These are phyloP conservation scores for Eupithecia pulchellata DNA, from an alignment of 2,888 invertebrate genomes.

Conservation along the genomic window DNA sequence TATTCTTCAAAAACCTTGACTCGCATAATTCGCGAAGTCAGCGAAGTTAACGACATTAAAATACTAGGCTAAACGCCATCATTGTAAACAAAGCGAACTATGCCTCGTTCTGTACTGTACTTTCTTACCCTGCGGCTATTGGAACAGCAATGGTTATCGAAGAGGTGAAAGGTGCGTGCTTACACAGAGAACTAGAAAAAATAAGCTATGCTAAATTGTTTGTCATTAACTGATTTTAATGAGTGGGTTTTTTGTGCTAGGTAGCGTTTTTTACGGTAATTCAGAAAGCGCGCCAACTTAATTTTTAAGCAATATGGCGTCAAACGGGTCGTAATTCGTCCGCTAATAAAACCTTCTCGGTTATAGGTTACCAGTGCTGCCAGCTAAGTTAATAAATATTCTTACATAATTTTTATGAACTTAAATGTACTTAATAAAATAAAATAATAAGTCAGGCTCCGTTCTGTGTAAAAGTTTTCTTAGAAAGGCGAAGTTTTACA, in stretches of 20 bases:
- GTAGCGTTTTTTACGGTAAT: neutral
- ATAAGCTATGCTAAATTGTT: constrained; percentile 26
- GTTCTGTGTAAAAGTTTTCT: neutral
- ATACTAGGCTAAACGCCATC: constrained; percentile 44
- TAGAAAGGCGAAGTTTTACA: neutral
- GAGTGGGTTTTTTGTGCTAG: neutral
- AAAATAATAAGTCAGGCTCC: too few relatives aligned
- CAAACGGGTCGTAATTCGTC: neutral
- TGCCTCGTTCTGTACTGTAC: constrained; percentile 55
- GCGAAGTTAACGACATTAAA: constrained; percentile 52
- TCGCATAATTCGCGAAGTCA: constrained; percentile 48
- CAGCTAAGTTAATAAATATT: neutral
- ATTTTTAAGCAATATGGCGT: neutral
- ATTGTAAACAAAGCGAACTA: constrained; percentile 44
- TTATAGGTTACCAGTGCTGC: too few relatives aligned
- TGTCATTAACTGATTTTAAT: constrained; percentile 7
- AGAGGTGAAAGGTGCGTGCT: constrained; percentile 65
- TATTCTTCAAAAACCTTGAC: constrained; percentile 23
- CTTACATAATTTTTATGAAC: too few relatives aligned
- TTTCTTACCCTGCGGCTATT: constrained; percentile 67
- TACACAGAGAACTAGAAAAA: constrained; percentile 49
- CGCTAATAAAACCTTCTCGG: neutral
- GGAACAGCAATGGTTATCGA: constrained; percentile 55
- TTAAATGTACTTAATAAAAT: too few relatives aligned
- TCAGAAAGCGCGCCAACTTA: neutral